These are phyloP conservation scores for Nycticryphes semicollaris DNA, from an alignment of 2,113 vertebrate genomes.

Conservation along the genomic window DNA sequence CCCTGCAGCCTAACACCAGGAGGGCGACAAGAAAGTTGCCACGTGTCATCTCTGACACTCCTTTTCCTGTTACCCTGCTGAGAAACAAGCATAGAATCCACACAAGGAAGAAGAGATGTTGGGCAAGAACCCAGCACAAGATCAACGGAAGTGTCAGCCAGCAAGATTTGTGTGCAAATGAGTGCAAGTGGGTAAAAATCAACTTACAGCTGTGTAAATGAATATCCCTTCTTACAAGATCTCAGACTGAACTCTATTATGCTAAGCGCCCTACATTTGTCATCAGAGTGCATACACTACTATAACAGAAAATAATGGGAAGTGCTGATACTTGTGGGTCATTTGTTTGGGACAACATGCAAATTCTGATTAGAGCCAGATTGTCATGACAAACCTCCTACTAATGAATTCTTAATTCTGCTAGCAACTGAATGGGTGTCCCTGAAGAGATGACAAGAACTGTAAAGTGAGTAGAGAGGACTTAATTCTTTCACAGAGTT, in stretches of 20 bases:
- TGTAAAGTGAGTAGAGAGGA: not conserved
- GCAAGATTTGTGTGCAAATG: not conserved
- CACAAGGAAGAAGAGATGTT: not conserved
- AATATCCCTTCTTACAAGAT: not conserved
- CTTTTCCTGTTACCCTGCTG: not conserved
- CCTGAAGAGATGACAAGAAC: not conserved
- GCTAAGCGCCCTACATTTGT: not conserved
- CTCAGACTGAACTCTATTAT: not conserved
- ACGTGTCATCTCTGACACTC: rapidly evolving
- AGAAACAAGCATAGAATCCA: not conserved
- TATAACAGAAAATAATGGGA: not conserved
- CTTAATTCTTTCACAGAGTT: not conserved
- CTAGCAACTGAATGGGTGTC: not conserved
- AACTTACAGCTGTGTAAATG: not conserved
- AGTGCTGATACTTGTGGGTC: not conserved
- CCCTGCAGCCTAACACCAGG: not conserved
- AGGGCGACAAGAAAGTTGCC: not conserved
- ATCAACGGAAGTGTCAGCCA: not conserved
- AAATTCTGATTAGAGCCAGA: not conserved
- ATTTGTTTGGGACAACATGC: not conserved
- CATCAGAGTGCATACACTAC: not conserved
- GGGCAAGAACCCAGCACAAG: not conserved
- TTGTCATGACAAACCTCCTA: not conserved
- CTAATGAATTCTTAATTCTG: not conserved
- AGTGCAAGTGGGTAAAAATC: not conserved